Conservation (phyloP, 2,797 vertebrate genomes). For the Schizothorax lantsangensis region DNA sequence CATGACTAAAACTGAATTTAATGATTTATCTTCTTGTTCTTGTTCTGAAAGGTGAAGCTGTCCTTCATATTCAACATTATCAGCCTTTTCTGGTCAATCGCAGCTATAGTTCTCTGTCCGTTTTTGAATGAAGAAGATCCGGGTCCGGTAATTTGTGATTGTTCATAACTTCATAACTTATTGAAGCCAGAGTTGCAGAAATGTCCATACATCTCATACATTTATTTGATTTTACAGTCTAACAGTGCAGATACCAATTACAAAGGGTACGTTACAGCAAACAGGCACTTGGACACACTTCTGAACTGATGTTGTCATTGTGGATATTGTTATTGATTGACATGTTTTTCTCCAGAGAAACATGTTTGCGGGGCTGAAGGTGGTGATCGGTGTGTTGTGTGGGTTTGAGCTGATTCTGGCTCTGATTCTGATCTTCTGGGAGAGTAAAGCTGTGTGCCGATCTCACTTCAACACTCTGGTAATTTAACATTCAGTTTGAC, state of each 20-base stretch:
- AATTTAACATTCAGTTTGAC: slow-evolving; percentile 23
- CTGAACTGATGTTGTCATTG: neutral
- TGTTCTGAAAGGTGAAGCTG: slow-evolving; percentile 71
- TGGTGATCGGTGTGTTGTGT: slow-evolving; percentile 61
- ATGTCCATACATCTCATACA: neutral
- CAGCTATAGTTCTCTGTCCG: neutral
- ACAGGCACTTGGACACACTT: neutral
- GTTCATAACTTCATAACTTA: neutral
- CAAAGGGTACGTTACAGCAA: neutral
- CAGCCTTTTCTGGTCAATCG: slow-evolving; percentile 70
- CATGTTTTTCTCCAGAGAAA: accelerated
- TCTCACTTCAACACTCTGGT: slow-evolving; percentile 79
- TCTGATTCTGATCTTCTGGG: slow-evolving; percentile 73
- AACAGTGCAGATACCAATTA: accelerated
- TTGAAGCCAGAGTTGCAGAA: neutral
- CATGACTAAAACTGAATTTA: neutral
- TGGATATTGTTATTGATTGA: neutral
- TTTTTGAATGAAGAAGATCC: accelerated
- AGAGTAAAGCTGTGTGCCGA: slow-evolving; percentile 78
- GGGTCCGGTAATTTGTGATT: accelerated
- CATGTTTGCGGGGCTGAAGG: slow-evolving; percentile 1
- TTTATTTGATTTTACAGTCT: neutral
- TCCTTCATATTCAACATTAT: slow-evolving; percentile 78
- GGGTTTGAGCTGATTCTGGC: slow-evolving; percentile 64
- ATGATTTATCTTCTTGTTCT: neutral